Evolutionary conservation across 2,113 vertebrate genomes (phyloP), one percentile per base, ranked within the genome.

Genomic region (Abramis brama): DNA sequence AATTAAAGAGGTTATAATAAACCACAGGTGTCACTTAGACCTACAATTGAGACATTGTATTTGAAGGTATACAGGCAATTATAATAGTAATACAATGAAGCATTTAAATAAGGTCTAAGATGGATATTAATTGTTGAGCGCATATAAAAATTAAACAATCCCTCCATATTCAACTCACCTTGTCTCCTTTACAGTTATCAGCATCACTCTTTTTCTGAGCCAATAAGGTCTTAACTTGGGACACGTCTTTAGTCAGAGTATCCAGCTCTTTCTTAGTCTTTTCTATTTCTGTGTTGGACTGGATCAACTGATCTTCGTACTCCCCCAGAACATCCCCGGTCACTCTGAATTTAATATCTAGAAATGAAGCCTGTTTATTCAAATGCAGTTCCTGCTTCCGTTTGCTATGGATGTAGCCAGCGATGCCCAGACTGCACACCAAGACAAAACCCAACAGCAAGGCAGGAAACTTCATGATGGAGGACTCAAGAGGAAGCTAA

Each of bases 311-410:
- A 0, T 2, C 50, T n/a, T 45, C 1, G 6, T 85, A 89, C 39
- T 93, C 94, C 15, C 0, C 5, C 81, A 95, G 76, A 7, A 95
- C 79, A 2, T 94, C 93, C 15, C 1, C 0, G 17, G 88, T 86
- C 73, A 94, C 91, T 17, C 85, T 88, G 47, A 93, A 36, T 62
- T 93, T 95, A 45, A 93, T 89, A 0, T 82, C 78, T 77, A 89
- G 30, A 43, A 94, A 92, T 64, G 11, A 76, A n/a, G 0, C 4
- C 8, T 7, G 57, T 59, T 84, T 93, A 0, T 23, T n/a, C 0
- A 88, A 21, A 0, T 47, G n/a, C 0, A 78, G 23, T 0, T 80
- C 4, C 13, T 91, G 83, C 6, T 9, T 87, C 8, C 55, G 76
- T 23, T 90, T 91, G 0, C 83, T 6, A 19, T 88, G 88, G 0